phyloP scores from a whole-genome alignment of 2,888 invertebrate species.

The Papilio elwesi region DNA sequence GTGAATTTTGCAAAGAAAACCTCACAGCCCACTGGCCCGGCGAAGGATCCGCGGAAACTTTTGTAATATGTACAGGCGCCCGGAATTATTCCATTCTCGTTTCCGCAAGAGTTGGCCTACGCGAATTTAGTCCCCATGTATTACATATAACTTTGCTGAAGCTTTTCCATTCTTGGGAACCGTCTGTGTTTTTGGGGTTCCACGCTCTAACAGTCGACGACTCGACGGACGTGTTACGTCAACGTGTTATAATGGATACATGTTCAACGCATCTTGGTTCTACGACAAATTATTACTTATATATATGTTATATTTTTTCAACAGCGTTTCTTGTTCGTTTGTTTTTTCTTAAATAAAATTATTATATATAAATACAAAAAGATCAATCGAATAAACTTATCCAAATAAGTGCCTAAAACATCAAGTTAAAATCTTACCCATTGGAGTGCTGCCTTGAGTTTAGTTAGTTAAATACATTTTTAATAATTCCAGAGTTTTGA shows the following conservation, averaged over 20 bases:
- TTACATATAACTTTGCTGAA: constrained; percentile 35
- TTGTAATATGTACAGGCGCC: constrained; percentile 44
- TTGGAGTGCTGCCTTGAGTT: no score
- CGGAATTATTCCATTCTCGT: constrained; percentile 38
- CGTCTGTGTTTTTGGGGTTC: constrained; percentile 34
- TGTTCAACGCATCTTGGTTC: neutral
- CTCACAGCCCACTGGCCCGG: constrained; percentile 50
- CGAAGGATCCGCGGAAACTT: constrained; percentile 52
- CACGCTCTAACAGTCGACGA: neutral
- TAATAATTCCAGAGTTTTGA: no score
- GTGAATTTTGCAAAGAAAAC: constrained; percentile 50
- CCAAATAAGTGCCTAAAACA: no score
- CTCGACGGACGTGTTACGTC: neutral
- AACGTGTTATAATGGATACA: neutral
- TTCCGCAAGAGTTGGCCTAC: constrained; percentile 36
- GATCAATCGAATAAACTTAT: no score
- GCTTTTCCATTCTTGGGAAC: constrained; percentile 24
- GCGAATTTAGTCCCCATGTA: constrained; percentile 36
- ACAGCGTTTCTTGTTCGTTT: no score
- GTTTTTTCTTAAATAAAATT: no score
- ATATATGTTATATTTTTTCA: neutral
- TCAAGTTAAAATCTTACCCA: no score
- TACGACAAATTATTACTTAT: neutral
- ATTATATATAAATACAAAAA: no score
- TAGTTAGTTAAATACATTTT: no score